Percentiles rank a stretch among this genome's conserved stretches.
phyloP scores from a whole-genome alignment of 2,797 vertebrate species.

The Gallirallus australis region DNA sequence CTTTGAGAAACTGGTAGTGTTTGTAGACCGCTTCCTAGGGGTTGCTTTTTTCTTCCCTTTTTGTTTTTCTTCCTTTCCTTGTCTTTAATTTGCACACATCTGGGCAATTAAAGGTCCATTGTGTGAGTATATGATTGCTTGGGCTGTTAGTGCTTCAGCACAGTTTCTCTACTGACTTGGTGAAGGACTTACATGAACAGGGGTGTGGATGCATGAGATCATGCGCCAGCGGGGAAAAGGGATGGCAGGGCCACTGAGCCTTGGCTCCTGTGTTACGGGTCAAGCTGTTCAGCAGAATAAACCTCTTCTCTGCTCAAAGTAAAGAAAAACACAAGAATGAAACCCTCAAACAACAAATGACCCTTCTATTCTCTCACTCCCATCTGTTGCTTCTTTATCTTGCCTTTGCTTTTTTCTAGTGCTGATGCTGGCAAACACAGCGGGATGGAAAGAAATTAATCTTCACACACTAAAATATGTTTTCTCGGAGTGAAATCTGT shows the following conservation, averaged over 20 bases:
- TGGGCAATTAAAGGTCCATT: background rate
- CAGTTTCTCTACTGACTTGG: background rate
- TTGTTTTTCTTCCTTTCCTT: no score
- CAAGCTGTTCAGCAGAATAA: background rate
- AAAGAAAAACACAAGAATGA: background rate
- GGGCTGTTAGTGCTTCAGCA: background rate
- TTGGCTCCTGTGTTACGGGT: background rate
- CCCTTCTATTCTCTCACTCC: constrained; percentile 6
- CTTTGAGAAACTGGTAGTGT: background rate
- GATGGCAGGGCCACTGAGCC: background rate
- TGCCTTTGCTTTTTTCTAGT: background rate
- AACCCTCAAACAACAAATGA: background rate
- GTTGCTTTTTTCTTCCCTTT: background rate
- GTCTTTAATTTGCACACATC: background rate
- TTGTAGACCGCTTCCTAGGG: background rate
- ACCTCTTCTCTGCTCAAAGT: background rate
- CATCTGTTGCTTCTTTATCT: constrained; percentile 33
- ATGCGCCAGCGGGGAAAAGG: background rate
- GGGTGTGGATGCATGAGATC: rapidly evolving
- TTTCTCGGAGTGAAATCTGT: constrained; percentile 31
- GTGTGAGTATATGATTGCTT: background rate
- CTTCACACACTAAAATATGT: constrained; percentile 52
- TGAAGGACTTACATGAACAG: rapidly evolving
- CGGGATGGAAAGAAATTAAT: constrained; percentile 46
- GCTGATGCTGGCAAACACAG: constrained; percentile 28